phyloP scores from a whole-genome alignment of 2,888 invertebrate species.

The Cordilura impudica region DNA sequence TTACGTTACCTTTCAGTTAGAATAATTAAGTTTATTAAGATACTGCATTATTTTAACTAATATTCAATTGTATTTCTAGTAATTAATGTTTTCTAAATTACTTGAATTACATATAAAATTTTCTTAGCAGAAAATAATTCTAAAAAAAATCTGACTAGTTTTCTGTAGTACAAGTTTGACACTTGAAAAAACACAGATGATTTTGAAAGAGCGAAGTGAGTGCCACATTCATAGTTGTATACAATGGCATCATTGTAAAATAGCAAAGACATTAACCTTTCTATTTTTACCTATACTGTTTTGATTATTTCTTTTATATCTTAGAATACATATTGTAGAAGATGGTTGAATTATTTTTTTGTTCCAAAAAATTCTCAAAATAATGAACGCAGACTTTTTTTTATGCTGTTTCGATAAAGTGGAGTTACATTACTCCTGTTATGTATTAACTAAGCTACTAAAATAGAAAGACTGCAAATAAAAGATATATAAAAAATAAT shows the following conservation, averaged over 20 bases:
- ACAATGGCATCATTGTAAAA: no score
- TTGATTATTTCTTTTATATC: not conserved
- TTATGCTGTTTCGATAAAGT: no score
- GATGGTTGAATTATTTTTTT: no score
- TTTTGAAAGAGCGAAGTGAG: not conserved
- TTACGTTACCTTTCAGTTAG: slow-evolving; percentile 26
- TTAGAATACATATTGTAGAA: no score
- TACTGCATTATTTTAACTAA: slow-evolving; percentile 19
- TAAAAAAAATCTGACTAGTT: slow-evolving; percentile 50
- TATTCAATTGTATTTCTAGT: not conserved
- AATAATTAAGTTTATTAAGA: not conserved
- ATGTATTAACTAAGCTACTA: no score
- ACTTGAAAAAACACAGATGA: slow-evolving; percentile 48
- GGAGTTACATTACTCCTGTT: no score
- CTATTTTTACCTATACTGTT: no score
- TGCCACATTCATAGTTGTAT: not conserved
- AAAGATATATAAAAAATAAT: no score
- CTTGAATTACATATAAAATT: not conserved
- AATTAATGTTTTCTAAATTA: not conserved
- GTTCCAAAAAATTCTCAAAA: no score
- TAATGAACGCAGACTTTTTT: no score
- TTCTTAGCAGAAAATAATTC: slow-evolving; percentile 30
- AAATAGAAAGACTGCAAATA: no score
- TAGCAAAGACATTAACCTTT: no score
- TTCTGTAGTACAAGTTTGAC: slow-evolving; percentile 14